A percentile compares a stretch with the other conserved stretches of the same genome.
Evolutionary conservation across 2,113 vertebrate species (phyloP).

Genomic region (Leucopsar rothschildi): DNA sequence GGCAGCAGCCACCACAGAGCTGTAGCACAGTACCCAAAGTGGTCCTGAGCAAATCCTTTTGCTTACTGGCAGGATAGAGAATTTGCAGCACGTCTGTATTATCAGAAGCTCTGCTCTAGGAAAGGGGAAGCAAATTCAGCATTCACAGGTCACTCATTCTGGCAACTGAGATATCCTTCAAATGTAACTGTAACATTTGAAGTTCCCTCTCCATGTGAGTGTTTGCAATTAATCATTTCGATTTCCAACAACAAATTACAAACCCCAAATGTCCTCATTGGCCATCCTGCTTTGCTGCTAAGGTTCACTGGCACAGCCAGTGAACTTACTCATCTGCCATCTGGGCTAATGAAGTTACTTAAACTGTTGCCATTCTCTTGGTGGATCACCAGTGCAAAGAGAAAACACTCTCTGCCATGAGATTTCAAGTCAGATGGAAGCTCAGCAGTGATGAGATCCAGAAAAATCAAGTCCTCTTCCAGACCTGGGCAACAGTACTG

Average conservation of each 20-base stretch:
- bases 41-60: neutral
- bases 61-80: neutral
- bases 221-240: neutral
- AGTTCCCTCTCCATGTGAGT: neutral
- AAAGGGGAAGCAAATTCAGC: neutral
- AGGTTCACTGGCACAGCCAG: neutral
- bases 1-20: neutral
- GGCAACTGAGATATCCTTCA: neutral
- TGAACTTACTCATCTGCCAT: neutral
- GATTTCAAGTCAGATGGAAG: neutral
- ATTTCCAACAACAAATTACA: neutral
- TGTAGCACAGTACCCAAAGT: rapidly evolving
- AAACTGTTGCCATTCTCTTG: neutral
- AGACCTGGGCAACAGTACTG: neutral
- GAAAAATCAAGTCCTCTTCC: neutral
- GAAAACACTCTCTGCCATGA: neutral
- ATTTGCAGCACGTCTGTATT: neutral
- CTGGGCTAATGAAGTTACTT: neutral
- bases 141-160: neutral
- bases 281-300: neutral
- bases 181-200: neutral
- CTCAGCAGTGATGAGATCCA: rapidly evolving
- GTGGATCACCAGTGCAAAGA: neutral
- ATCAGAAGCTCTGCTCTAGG: neutral
- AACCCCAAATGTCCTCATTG: neutral